Conservation (phyloP, 2,888 invertebrate genomes). For the Homarus gammarus region DNA sequence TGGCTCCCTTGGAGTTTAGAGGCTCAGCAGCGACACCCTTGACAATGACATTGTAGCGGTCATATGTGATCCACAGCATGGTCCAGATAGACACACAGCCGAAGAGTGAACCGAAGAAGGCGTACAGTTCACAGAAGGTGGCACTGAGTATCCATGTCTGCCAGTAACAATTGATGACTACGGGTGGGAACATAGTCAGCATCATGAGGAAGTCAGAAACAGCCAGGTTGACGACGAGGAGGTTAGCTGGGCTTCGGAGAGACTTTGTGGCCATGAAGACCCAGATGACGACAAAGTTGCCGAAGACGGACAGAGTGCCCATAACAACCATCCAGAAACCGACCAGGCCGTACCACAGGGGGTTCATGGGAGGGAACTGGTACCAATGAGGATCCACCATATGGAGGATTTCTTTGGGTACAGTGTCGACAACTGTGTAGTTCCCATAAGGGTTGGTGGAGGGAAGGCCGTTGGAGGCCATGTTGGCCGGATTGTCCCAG, state of each 20-base stretch:
- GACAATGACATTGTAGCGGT: constrained; percentile 80
- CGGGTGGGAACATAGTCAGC: constrained; percentile 77
- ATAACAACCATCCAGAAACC: constrained; percentile 72
- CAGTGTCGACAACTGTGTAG: constrained; percentile 73
- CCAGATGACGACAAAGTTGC: constrained; percentile 75
- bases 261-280: constrained; percentile 78
- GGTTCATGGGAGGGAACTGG: constrained; percentile 77
- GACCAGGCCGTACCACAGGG: constrained; percentile 76
- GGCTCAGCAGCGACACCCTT: constrained; percentile 77
- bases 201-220: constrained; percentile 78
- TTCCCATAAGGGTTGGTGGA: constrained; percentile 73
- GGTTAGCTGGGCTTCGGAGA: constrained; percentile 78
- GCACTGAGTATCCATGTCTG: constrained; percentile 79
- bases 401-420: constrained; percentile 76
- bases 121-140: constrained; percentile 79
- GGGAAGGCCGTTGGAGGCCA: constrained; percentile 31
- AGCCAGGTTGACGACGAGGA: constrained; percentile 79
- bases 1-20: constrained; percentile 75
- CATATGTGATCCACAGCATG: constrained; percentile 79
- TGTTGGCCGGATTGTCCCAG: constrained; percentile 59
- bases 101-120: constrained; percentile 79
- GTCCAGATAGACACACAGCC: constrained; percentile 80
- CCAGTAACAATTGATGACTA: constrained; percentile 79
- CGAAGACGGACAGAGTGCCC: constrained; percentile 74
- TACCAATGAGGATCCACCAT: constrained; percentile 77